A percentile compares a stretch with the other conserved stretches of the same genome.
These are phyloP conservation scores for Allolobophora icterica DNA, from an alignment of 2,888 invertebrate genomes.

Conservation along the genomic window DNA sequence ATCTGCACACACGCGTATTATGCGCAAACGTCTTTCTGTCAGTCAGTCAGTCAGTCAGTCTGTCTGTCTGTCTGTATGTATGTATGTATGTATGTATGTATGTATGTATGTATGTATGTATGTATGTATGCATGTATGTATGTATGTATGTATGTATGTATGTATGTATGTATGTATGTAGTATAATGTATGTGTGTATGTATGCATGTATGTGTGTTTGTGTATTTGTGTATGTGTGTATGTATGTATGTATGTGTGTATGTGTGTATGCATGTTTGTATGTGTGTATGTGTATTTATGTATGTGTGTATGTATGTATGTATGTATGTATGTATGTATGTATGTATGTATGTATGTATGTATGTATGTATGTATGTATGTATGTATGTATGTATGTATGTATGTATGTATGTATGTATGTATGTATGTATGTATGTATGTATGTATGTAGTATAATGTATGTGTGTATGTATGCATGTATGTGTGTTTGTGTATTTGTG, in stretches of 20 bases:
- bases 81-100: too few relatives aligned
- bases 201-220: too few relatives aligned
- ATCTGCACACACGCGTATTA: background rate
- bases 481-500: too few relatives aligned
- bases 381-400: background rate
- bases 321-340: background rate
- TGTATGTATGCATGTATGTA: too few relatives aligned
- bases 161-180: too few relatives aligned
- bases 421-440: background rate
- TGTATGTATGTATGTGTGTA: background rate
- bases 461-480: background rate
- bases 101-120: too few relatives aligned
- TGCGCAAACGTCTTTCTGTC: background rate
- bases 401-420: background rate
- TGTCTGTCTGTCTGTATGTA: too few relatives aligned
- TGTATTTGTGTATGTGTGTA: too few relatives aligned
- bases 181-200: too few relatives aligned
- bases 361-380: background rate
- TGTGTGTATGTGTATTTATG: background rate
- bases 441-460: background rate
- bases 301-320: background rate
- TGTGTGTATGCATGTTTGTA: background rate
- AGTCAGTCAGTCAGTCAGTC: background rate
- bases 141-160: too few relatives aligned
- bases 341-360: background rate